These are phyloP conservation scores for Campaea margaritaria DNA, from an alignment of 2,888 invertebrate genomes.

Conservation along the genomic window DNA sequence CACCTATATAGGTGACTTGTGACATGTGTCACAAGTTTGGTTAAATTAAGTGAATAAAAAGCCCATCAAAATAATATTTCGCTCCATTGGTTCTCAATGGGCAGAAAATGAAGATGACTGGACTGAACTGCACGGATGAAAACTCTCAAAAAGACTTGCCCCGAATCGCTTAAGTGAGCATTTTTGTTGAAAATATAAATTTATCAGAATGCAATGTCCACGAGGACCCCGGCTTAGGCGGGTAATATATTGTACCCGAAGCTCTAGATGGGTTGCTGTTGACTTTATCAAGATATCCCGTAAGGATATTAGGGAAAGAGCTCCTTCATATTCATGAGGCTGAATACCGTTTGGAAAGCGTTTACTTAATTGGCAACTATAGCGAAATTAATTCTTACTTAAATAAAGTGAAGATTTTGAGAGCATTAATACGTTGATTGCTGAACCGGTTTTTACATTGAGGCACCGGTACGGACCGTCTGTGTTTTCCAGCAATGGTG, in stretches of 20 bases:
- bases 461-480: no score
- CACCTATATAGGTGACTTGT: no score
- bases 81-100: slow-evolving; percentile 27
- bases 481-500: no score
- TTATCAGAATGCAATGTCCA: slow-evolving; percentile 35
- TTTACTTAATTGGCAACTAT: slow-evolving; percentile 41
- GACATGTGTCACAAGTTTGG: slow-evolving; percentile 10
- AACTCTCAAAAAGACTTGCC: slow-evolving; percentile 20
- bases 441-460: no score
- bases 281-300: slow-evolving; percentile 52
- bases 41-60: slow-evolving; percentile 13
- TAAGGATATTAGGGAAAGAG: slow-evolving; percentile 43
- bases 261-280: slow-evolving; percentile 47
- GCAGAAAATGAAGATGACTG: slow-evolving; percentile 29
- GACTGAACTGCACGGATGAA: slow-evolving; percentile 18
- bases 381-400: no score
- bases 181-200: slow-evolving; percentile 39
- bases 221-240: slow-evolving; percentile 45
- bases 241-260: slow-evolving; percentile 53
- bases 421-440: no score
- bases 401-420: no score
- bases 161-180: slow-evolving; percentile 9
- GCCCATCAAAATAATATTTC: slow-evolving; percentile 27
- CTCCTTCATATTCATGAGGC: slow-evolving; percentile 52
- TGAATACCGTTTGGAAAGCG: slow-evolving; percentile 37